Evolutionary conservation across 2,888 invertebrate genomes (phyloP).

Genomic region (Diplazon laetatorius): DNA sequence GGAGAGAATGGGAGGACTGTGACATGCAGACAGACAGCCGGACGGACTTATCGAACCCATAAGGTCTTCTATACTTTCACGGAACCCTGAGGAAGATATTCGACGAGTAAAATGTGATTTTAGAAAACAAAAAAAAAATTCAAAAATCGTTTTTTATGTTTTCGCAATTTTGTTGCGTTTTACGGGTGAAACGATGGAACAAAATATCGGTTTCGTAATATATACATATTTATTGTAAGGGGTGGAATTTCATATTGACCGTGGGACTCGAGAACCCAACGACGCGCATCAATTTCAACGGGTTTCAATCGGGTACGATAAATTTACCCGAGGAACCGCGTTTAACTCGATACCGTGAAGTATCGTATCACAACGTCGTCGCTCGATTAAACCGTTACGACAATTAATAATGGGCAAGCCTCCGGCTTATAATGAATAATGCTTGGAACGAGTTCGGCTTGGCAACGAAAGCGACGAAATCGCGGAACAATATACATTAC

Average conservation of each 20-base stretch:
- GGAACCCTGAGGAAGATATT: no score
- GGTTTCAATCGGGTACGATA: slow-evolving; percentile 18
- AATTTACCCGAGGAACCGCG: slow-evolving; percentile 1
- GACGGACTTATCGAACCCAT: no score
- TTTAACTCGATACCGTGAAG: slow-evolving; percentile 32
- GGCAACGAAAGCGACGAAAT: slow-evolving; percentile 29
- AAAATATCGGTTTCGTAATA: background rate
- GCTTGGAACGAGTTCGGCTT: background rate
- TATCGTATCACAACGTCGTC: slow-evolving; percentile 19
- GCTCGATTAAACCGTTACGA: slow-evolving; percentile 15
- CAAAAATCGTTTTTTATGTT: no score
- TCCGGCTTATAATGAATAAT: slow-evolving; percentile 33
- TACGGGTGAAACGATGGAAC: background rate
- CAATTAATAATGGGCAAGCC: no score
- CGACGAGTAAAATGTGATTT: no score
- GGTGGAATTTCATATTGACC: slow-evolving; percentile 20
- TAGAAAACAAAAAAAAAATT: no score
- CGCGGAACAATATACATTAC: slow-evolving; percentile 21
- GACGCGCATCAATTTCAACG: slow-evolving; percentile 13
- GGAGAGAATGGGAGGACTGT: no score
- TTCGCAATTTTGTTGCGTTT: no score
- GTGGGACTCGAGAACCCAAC: background rate
- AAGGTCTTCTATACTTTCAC: no score
- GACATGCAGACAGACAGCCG: no score
- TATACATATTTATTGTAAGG: slow-evolving; percentile 1